Evolutionary conservation across 2,797 vertebrate species (phyloP).

Genomic region (Enteromius treurensis): DNA sequence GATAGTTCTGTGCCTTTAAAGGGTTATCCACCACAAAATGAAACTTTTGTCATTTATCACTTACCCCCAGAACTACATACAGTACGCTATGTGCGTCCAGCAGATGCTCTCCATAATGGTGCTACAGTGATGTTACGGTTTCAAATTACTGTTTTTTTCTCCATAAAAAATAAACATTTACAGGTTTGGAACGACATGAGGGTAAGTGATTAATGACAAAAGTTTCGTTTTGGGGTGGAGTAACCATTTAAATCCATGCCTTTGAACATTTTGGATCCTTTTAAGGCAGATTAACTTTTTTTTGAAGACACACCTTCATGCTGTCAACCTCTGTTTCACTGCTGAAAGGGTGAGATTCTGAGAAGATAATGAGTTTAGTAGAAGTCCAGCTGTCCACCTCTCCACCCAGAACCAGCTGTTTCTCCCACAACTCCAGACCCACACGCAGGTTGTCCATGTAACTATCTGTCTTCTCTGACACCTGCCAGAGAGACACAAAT

Average conservation of each 20-base stretch:
- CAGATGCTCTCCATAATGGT: too few species aligned
- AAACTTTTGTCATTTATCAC: too few species aligned
- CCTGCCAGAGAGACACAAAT: slow-evolving; percentile 68
- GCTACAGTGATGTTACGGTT: too few species aligned
- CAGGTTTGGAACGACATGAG: too few species aligned
- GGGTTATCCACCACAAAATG: too few species aligned
- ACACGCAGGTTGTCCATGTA: slow-evolving; percentile 86
- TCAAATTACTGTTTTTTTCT: too few species aligned
- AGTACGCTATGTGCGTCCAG: too few species aligned
- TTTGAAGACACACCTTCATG: slow-evolving; percentile 77
- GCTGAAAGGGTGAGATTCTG: slow-evolving; percentile 77
- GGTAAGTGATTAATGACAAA: too few species aligned
- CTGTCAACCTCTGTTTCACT: slow-evolving; percentile 77
- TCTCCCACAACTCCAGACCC: slow-evolving; percentile 91
- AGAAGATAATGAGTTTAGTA: slow-evolving; percentile 74
- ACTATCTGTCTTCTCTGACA: slow-evolving; percentile 90
- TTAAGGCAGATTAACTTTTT: neutral
- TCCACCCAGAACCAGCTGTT: slow-evolving; percentile 82
- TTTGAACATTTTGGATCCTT: neutral
- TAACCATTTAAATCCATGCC: neutral
- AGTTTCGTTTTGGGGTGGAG: too few species aligned
- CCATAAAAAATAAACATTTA: too few species aligned
- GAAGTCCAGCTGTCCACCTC: slow-evolving; percentile 83
- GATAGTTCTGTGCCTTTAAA: neutral
- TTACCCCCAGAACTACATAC: too few species aligned